A percentile compares a stretch with the other conserved stretches of the same genome.
phyloP scores from a whole-genome alignment of 2,113 vertebrate species.

The Aix galericulata region DNA sequence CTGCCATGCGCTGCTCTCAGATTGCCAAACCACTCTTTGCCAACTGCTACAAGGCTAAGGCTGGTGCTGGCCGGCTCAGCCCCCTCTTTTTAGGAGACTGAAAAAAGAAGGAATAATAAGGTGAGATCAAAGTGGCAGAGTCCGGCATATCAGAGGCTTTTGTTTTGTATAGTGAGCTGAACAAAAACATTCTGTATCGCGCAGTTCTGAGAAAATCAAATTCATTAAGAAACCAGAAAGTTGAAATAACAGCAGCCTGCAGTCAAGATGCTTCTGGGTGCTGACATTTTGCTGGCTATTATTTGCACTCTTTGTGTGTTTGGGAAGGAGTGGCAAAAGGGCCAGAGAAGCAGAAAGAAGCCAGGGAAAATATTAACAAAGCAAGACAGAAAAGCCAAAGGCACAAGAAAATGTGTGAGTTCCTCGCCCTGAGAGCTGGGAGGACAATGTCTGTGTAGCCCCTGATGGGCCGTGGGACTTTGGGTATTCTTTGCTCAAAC shows the following conservation, averaged over 20 bases:
- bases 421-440: background rate
- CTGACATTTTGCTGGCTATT: constrained; percentile 41
- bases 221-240: background rate
- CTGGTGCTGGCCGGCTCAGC: background rate
- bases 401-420: background rate
- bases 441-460: background rate
- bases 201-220: constrained; percentile 4
- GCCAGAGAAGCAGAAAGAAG: background rate
- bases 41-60: background rate
- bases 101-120: background rate
- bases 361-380: background rate
- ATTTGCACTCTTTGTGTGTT: background rate
- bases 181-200: background rate
- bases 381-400: background rate
- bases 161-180: background rate
- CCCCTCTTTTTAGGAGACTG: background rate
- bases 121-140: background rate
- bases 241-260: background rate
- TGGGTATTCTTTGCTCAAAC: background rate
- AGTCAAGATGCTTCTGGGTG: background rate
- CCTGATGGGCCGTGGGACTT: background rate
- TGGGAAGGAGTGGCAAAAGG: background rate
- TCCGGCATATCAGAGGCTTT: background rate
- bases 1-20: background rate
- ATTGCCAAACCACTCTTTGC: background rate